phyloP scores from a whole-genome alignment of 2,113 vertebrate genomes.

The Chloebia gouldiae region DNA sequence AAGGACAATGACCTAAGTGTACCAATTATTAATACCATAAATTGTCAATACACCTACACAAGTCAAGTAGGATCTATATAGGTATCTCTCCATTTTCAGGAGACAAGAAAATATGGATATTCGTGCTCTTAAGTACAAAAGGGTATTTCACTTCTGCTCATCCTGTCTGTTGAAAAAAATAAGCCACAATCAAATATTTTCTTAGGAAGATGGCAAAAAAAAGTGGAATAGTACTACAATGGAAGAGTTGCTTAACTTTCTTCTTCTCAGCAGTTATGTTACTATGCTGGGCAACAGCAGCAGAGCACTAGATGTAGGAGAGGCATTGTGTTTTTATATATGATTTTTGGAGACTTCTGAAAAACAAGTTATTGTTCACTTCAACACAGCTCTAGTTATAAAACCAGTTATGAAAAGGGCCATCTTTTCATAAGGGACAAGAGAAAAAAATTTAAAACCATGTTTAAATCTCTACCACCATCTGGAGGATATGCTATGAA shows the following conservation, averaged over 20 bases:
- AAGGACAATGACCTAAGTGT: background rate
- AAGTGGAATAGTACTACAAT: background rate
- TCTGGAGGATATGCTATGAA: slow-evolving; percentile 50
- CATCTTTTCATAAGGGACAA: no score
- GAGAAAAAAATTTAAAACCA: background rate
- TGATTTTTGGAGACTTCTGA: background rate
- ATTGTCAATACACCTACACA: background rate
- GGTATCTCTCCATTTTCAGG: background rate
- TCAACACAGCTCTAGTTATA: background rate
- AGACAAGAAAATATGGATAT: background rate
- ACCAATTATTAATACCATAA: background rate
- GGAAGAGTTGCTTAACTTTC: background rate
- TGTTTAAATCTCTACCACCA: slow-evolving; percentile 56
- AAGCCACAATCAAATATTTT: background rate
- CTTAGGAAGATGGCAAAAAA: fast-evolving
- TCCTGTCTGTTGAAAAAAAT: background rate
- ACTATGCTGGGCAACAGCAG: background rate
- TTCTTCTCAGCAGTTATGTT: background rate
- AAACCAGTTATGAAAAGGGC: background rate
- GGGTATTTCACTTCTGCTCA: background rate
- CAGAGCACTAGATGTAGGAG: background rate
- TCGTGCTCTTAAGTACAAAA: background rate
- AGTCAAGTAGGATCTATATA: background rate
- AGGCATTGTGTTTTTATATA: background rate
- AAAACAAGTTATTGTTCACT: background rate